Evolutionary conservation across 2,113 vertebrate genomes (phyloP), one percentile per base, ranked within the genome.

Genomic region (Dendrocopos noguchii): DNA sequence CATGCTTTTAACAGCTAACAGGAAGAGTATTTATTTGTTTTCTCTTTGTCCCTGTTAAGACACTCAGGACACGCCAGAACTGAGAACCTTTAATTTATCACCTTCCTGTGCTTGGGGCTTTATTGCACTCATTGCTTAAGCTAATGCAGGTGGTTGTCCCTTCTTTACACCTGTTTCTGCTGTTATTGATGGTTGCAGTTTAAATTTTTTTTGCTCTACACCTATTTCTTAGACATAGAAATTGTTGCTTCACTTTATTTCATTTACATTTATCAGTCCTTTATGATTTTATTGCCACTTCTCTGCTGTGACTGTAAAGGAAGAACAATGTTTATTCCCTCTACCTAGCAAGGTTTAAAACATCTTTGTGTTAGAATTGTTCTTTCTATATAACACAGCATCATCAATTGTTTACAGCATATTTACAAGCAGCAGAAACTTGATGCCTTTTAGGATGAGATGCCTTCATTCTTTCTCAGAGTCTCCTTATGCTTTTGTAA

Each of bases 41-140:
- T 88, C 59, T 67, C 64, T 83, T 89, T 94, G 88, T 91, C 42
- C 75, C 46, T 93, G 18, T 94, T 90, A 92, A 95, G 94, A 87
- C 84, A 75, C 78, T 93, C 61, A 93, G 88, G 92, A 84, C 55
- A 50, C 93, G 71, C 90, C 90, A 91, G 75, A 81, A 61, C 80
- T 84, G 66, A 93, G 84, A 94, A 95, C 57, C 68, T 94, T 95
- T 92, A 96, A 96, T 95, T 96, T 95, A 95, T 96, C 88, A 93
- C 90, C 56, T 91, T 91, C 67, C 28, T 89, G 68, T 79, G 74
- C 78, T 85, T 73, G 39, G 72, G 68, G 72, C 78, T 91, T 90
- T 94, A 85, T 91, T 94, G 60, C 70, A 59, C 19, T 93, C 74
- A 52, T 66, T 91, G 72, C 65, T 95, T 93, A 84, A 93, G 92